phyloP scores from a whole-genome alignment of 1,140 invertebrate species.

The Neodiprion lecontei region DNA sequence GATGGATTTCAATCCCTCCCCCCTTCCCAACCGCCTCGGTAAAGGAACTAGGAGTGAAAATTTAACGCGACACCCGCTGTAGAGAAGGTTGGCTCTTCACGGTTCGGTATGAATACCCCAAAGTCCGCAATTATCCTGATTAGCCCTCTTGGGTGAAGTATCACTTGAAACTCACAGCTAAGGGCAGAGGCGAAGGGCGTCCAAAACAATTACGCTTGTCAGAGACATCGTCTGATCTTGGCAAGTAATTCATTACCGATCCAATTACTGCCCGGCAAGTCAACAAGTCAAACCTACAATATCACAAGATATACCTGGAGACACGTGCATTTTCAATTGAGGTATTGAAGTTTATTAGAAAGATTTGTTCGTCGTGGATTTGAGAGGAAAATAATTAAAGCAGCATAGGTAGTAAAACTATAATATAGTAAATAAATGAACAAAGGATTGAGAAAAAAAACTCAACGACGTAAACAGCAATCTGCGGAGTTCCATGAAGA shows the following conservation, averaged over 20 bases:
- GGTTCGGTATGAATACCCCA: slow-evolving; percentile 2
- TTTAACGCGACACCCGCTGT: no score
- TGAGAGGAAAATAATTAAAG: no score
- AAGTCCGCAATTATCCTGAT: slow-evolving; percentile 5
- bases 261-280: not conserved
- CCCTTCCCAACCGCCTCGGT: no score
- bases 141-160: not conserved
- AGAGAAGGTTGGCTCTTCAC: not conserved
- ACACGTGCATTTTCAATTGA: not conserved
- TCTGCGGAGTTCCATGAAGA: no score
- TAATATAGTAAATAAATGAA: no score
- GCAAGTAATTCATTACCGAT: not conserved
- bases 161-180: not conserved
- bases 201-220: not conserved
- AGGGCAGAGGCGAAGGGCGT: slow-evolving; percentile 4
- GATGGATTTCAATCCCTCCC: no score
- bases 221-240: not conserved
- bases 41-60: no score
- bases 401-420: no score
- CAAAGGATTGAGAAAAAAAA: no score
- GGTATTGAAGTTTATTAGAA: not conserved
- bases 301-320: not conserved
- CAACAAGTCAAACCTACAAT: not conserved
- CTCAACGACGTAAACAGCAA: no score
- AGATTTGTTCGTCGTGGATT: no score